Evolutionary conservation across 2,888 invertebrate species (phyloP), one percentile per base, ranked within the genome.

Genomic region (Polydrusus tereticollis): DNA sequence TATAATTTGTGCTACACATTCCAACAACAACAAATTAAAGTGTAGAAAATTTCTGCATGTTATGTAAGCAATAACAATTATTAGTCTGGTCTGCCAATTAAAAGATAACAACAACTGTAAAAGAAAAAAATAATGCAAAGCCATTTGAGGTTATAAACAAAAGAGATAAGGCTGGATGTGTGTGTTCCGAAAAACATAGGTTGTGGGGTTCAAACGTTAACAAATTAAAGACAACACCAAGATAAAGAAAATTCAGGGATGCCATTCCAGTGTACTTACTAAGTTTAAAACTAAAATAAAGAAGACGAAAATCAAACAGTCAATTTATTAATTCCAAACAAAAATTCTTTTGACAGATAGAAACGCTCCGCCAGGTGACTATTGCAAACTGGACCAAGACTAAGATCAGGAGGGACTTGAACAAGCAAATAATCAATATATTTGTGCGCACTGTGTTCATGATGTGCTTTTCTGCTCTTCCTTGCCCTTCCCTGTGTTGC

Each of bases 351-450:
- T 50, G 29, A 38, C 50, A 50, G 63, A 50, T 26, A 14, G 45
- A 63, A 63, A 16, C 12, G 45, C 50, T 63, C 29, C 50, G 26
- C 26, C 45, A 63, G 50, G 29, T 59, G 58, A 33, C 38, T 47
- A 33, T 38, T 43, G 47, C 26, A 69, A 62, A 69, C 69, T 69
- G 69, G 69, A 69, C 62, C 69, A 69, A 47, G 43, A 69, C 41
- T 50, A 60, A 69, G 50, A 69, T 69, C 41, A 62, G 69, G 29
- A 55, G 60, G 38, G 52, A 26, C 60, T 69, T 12, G 55, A 60
- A 52, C 52, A 36, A 62, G 62, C 33, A 43, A 60, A 52, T 62
- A 69, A 69, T 69, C 69, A 69, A 69, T 69, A 69, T 60, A 55
- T 69, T 69, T 62, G 57, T 69, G 69, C 69, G 69, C 69, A 50